phyloP scores from a whole-genome alignment of 37 sponge, comb jelly and placozoan genomes.

The Chondrosia reniformis region DNA sequence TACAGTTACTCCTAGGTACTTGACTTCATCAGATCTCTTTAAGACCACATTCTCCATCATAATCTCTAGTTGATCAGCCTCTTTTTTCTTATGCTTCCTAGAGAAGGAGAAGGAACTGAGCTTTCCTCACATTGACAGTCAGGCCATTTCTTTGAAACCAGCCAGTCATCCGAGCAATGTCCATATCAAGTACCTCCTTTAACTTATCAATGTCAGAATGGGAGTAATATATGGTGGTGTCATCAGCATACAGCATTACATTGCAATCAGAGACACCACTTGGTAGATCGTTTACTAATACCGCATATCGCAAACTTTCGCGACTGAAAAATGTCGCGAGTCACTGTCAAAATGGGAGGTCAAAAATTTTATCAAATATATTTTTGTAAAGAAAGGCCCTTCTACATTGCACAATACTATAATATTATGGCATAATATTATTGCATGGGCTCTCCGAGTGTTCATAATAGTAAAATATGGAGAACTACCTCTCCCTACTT shows the following conservation, averaged over 20 bases:
- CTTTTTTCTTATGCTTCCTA: not conserved
- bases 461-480: too few species aligned
- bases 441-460: too few species aligned
- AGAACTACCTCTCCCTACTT: too few species aligned
- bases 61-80: not conserved
- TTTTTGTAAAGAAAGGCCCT: too few species aligned
- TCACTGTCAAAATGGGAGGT: too few species aligned
- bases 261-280: not conserved
- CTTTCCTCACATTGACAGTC: not conserved
- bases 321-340: too few species aligned
- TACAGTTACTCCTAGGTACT: not conserved
- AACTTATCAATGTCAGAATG: not conserved
- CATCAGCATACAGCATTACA: not conserved
- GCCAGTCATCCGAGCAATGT: not conserved
- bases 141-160: not conserved
- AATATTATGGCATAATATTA: too few species aligned
- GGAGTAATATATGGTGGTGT: not conserved
- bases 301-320: too few species aligned
- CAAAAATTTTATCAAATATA: too few species aligned
- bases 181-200: not conserved
- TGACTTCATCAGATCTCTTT: not conserved
- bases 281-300: not conserved
- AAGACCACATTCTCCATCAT: not conserved
- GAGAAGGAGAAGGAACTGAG: not conserved
- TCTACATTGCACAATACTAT: too few species aligned